Percentiles rank a stretch among this genome's conserved stretches.
Conservation (phyloP, 2,888 invertebrate genomes). For the Asteroscopus sphinx region DNA sequence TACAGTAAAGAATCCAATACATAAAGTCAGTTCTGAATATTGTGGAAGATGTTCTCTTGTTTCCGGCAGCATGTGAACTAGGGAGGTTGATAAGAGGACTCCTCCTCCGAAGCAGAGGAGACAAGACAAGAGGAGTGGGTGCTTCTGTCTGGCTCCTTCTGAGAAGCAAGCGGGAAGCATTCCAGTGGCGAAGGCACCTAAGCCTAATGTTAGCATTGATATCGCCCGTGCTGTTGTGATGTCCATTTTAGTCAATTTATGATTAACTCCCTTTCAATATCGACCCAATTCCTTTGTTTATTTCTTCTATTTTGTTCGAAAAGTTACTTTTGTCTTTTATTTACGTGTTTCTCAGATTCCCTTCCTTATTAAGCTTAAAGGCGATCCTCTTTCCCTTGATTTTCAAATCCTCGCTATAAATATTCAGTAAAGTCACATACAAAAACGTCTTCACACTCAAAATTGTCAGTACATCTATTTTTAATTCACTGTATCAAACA, state of each 20-base stretch:
- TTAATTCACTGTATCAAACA: constrained; percentile 13
- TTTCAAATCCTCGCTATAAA: neutral
- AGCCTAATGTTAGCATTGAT: constrained; percentile 91
- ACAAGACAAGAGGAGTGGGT: constrained; percentile 91
- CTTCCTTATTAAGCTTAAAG: neutral
- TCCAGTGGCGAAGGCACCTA: constrained; percentile 92
- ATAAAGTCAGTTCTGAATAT: constrained; percentile 91
- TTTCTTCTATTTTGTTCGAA: neutral
- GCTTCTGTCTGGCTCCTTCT: constrained; percentile 87
- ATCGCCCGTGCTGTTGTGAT: constrained; percentile 90
- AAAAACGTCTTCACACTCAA: neutral
- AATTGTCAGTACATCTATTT: constrained; percentile 29
- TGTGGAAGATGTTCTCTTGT: constrained; percentile 90
- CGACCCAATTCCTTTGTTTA: neutral
- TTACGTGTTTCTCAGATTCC: neutral
- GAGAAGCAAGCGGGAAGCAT: constrained; percentile 92
- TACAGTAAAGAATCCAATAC: constrained; percentile 92
- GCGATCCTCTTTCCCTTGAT: neutral
- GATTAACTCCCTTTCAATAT: neutral
- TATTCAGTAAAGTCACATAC: constrained; percentile 6
- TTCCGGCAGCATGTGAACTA: constrained; percentile 95
- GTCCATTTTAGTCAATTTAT: constrained; percentile 76
- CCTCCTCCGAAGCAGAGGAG: constrained; percentile 95
- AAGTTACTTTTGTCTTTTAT: neutral
- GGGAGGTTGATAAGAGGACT: constrained; percentile 93